Percentiles rank a stretch among this genome's conserved stretches.
Conservation (phyloP, 2,797 vertebrate species). For the Liasis olivaceus region DNA sequence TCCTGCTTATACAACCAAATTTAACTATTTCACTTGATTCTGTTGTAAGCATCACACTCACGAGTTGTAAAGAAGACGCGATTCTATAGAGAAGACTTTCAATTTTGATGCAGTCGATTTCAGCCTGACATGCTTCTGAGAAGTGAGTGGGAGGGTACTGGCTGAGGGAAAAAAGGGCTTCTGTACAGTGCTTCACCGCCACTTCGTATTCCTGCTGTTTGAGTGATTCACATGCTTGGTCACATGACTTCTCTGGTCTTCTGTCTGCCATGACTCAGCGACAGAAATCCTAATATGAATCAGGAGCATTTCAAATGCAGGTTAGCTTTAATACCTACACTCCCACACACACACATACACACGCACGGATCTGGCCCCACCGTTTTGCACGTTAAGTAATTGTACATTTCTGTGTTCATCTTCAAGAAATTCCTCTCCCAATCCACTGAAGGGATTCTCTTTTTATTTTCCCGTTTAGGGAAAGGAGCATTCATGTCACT, state of each 20-base stretch:
- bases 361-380: not conserved
- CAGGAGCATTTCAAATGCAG: constrained; percentile 63
- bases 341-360: constrained; percentile 38
- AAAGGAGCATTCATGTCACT: not conserved
- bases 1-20: constrained; percentile 31
- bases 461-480: not conserved
- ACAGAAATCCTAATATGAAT: constrained; percentile 87
- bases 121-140: constrained; percentile 72
- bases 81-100: constrained; percentile 95
- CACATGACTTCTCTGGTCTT: constrained; percentile 99
- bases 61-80: constrained; percentile 93
- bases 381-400: not conserved
- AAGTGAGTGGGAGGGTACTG: constrained; percentile 79
- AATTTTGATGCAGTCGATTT: constrained; percentile 83
- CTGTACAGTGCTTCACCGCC: constrained; percentile 92
- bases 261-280: constrained; percentile 99
- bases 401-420: not conserved
- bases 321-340: constrained; percentile 61
- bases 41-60: constrained; percentile 74
- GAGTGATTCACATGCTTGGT: constrained; percentile 97
- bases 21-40: constrained; percentile 48
- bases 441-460: not conserved
- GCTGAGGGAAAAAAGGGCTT: constrained; percentile 89
- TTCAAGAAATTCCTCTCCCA: not conserved
- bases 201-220: constrained; percentile 94